Conservation (phyloP, 2,888 invertebrate genomes). For the Julus scandinavius region DNA sequence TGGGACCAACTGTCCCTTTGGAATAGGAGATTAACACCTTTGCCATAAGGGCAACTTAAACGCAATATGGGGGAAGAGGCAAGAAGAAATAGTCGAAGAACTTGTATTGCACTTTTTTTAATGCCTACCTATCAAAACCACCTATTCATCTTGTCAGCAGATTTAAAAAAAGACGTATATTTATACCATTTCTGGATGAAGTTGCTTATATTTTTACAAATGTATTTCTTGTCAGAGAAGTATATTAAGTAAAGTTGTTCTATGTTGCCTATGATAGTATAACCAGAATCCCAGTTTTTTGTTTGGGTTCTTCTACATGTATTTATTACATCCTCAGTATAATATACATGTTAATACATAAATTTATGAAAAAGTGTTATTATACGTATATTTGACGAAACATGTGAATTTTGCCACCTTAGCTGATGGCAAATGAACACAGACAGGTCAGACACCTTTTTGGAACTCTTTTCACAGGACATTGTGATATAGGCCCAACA, state of each 20-base stretch:
- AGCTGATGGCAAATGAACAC: no score
- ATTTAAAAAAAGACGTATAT: neutral
- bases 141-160: neutral
- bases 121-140: neutral
- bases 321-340: no score
- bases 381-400: no score
- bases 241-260: no score
- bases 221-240: no score
- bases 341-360: no score
- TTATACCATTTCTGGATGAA: neutral
- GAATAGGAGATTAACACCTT: slow-evolving; percentile 5
- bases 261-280: no score
- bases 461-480: neutral
- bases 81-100: neutral
- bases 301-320: no score
- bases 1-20: slow-evolving; percentile 7
- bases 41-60: neutral
- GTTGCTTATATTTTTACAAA: no score
- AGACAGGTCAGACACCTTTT: neutral
- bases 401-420: no score
- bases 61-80: neutral
- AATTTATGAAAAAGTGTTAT: no score
- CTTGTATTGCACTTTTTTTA: neutral
- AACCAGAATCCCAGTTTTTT: no score
- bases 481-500: neutral